Percentiles rank a stretch among this genome's conserved stretches.
These are phyloP conservation scores for Bellardia pandia DNA, from an alignment of 2,888 invertebrate species.

Conservation along the genomic window DNA sequence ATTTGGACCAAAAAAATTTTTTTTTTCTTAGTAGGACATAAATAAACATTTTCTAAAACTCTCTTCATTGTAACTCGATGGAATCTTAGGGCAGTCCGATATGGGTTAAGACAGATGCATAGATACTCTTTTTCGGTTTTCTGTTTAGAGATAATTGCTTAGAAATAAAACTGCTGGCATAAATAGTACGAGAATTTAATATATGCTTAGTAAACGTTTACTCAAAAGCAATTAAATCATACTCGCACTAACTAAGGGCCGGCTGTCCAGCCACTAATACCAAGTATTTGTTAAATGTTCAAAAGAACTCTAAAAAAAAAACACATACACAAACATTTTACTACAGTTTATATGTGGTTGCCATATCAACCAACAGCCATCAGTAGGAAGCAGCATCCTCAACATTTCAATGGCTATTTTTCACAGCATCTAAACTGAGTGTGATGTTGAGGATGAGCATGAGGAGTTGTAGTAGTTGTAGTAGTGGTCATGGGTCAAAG, in stretches of 20 bases:
- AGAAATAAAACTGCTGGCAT: conserved; percentile 52
- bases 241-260: conserved; percentile 23
- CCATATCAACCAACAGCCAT: conserved; percentile 68
- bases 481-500: conserved; percentile 42
- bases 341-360: conserved; percentile 64
- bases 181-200: conserved; percentile 33
- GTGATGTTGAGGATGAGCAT: background rate
- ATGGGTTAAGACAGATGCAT: background rate
- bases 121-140: background rate
- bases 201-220: conserved; percentile 59
- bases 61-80: too few relatives aligned
- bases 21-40: too few relatives aligned
- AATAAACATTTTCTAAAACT: too few relatives aligned
- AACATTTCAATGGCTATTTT: conserved; percentile 40
- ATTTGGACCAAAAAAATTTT: too few relatives aligned
- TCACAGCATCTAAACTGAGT: conserved; percentile 10
- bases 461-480: background rate
- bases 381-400: conserved; percentile 30
- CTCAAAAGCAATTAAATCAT: conserved; percentile 68
- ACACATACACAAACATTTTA: conserved; percentile 32
- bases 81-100: too few relatives aligned
- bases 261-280: conserved; percentile 41
- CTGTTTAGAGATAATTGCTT: conserved; percentile 59
- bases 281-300: conserved; percentile 32
- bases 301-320: conserved; percentile 19